phyloP scores from a whole-genome alignment of 2,113 vertebrate genomes.

The Perognathus longimembris region DNA sequence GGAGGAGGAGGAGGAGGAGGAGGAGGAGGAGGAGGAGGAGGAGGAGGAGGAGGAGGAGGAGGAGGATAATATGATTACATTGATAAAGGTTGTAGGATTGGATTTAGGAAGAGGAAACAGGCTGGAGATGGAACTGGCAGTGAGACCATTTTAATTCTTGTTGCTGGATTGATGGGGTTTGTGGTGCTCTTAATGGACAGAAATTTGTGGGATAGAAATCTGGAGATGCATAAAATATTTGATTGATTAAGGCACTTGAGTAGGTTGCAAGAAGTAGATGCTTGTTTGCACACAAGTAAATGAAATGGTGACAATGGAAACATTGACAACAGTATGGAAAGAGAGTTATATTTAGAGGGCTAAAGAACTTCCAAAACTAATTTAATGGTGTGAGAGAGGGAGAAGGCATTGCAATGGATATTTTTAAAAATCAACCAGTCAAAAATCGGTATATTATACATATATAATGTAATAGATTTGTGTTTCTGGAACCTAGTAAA shows the following conservation, averaged over 20 bases:
- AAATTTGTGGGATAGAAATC: constrained; percentile 16
- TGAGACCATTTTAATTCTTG: background rate
- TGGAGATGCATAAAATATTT: background rate
- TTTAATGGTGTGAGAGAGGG: background rate
- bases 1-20: too few species aligned
- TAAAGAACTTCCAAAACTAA: background rate
- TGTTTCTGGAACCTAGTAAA: background rate
- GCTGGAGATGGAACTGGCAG: background rate
- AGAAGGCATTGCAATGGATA: background rate
- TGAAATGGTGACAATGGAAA: background rate
- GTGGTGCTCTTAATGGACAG: background rate
- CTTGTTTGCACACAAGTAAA: constrained; percentile 36
- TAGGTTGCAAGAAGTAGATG: constrained; percentile 1
- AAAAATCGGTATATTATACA: background rate
- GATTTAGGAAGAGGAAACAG: background rate
- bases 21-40: too few species aligned
- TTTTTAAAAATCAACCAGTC: background rate
- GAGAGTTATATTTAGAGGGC: too few species aligned
- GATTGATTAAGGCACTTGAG: background rate
- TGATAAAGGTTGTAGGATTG: background rate
- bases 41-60: too few species aligned
- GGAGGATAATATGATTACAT: background rate
- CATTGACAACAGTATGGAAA: background rate
- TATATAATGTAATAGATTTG: background rate
- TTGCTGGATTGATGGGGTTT: background rate